Percentiles rank a stretch among this genome's conserved stretches.
Conservation (phyloP, 1,140 invertebrate genomes). For the Ceratosolen solmsi region DNA sequence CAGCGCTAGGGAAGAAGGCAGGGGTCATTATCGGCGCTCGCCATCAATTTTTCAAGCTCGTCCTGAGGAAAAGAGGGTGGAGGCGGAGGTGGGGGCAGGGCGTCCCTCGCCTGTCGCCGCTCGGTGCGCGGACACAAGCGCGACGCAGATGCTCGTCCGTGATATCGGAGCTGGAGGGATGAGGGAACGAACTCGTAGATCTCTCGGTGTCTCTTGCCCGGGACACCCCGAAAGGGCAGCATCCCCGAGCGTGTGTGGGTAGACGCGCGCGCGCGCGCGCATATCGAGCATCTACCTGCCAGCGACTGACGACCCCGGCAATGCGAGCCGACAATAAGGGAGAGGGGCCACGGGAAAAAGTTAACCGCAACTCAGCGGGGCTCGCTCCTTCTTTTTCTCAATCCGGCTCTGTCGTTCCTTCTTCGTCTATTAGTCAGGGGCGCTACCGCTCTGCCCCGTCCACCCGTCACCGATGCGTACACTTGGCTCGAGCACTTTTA, state of each 20-base stretch:
- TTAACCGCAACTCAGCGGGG: conserved; percentile 61
- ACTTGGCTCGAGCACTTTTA: no score
- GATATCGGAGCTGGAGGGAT: no score
- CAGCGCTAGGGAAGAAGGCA: neutral
- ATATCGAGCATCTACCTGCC: conserved; percentile 63
- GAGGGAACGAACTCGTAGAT: no score
- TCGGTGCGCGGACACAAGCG: neutral
- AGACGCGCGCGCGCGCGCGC: neutral
- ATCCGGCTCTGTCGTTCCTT: conserved; percentile 54
- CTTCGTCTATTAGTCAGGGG: neutral
- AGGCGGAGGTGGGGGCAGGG: no score
- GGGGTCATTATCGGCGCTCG: neutral
- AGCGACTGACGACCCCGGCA: conserved; percentile 52
- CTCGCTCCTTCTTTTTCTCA: conserved; percentile 52
- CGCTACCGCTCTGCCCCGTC: no score
- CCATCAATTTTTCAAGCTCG: conserved; percentile 23
- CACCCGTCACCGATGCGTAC: neutral
- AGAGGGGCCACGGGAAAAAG: conserved; percentile 57
- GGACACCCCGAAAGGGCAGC: neutral
- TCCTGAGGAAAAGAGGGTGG: neutral
- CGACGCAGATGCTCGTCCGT: neutral
- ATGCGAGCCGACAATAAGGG: conserved; percentile 59
- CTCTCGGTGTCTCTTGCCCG: neutral
- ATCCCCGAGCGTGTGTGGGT: neutral
- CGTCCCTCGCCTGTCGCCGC: no score